Evolutionary conservation across 2,797 vertebrate species (phyloP).

Genomic region (Leptodactylus fallax): DNA sequence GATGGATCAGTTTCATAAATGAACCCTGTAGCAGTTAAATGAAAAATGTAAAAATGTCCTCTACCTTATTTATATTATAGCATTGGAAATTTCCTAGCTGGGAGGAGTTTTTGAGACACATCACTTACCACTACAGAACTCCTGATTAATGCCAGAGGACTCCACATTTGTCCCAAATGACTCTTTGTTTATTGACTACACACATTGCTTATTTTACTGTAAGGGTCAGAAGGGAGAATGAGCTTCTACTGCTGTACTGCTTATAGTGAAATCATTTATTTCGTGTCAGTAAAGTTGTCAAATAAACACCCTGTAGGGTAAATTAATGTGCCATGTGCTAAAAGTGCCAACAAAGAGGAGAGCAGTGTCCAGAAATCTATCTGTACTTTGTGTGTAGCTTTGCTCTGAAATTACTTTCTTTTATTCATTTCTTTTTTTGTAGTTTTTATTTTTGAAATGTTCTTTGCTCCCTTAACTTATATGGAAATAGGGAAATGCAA

Average conservation of each 20-base stretch:
- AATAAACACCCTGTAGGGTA: not conserved
- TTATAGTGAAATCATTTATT: not conserved
- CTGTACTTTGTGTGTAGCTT: not conserved
- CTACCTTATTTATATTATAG: too few relatives aligned
- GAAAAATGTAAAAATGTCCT: too few relatives aligned
- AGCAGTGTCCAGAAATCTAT: not conserved
- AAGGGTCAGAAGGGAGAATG: not conserved
- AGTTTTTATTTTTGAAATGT: too few relatives aligned
- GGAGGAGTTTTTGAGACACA: not conserved
- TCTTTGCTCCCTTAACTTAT: too few relatives aligned
- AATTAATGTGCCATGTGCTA: not conserved
- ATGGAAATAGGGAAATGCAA: too few relatives aligned
- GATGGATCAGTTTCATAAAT: not conserved
- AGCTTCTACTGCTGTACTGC: not conserved
- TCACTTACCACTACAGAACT: not conserved
- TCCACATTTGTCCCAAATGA: not conserved
- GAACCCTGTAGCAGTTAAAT: not conserved
- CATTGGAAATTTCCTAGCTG: too few relatives aligned
- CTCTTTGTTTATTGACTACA: not conserved
- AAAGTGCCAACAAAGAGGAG: not conserved
- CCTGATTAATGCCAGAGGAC: not conserved
- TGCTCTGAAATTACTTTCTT: not conserved
- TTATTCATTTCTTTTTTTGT: too few relatives aligned
- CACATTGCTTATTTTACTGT: slow-evolving; percentile 22
- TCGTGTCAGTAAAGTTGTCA: not conserved